phyloP scores from a whole-genome alignment of 2,888 invertebrate genomes.

The Agrotis puta region DNA sequence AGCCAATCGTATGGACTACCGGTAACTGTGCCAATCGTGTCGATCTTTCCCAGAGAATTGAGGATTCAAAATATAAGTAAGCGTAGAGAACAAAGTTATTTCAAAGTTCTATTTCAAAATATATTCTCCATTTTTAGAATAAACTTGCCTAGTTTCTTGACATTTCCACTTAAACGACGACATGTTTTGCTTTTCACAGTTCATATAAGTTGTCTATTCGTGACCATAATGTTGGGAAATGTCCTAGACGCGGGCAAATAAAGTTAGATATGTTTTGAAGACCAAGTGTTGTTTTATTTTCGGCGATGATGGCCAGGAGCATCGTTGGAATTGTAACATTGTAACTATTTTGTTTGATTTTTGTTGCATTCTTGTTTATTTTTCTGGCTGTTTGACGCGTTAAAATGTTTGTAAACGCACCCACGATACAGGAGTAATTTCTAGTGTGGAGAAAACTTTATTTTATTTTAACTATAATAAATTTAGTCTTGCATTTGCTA shows the following conservation, averaged over 20 bases:
- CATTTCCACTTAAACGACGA: neutral
- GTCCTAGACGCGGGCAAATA: conserved; percentile 47
- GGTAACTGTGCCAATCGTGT: too few relatives aligned
- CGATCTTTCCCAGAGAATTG: too few relatives aligned
- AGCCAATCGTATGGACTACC: too few relatives aligned
- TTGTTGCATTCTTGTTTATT: neutral
- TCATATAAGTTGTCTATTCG: conserved; percentile 39
- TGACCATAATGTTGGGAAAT: conserved; percentile 36
- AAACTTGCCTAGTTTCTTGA: conserved; percentile 1
- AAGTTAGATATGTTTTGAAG: conserved; percentile 5
- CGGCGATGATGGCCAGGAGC: neutral
- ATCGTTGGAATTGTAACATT: neutral
- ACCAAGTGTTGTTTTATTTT: conserved; percentile 28
- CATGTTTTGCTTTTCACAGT: conserved; percentile 9
- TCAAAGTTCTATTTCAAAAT: conserved; percentile 1
- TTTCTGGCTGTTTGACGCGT: too few relatives aligned
- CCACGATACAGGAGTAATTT: too few relatives aligned
- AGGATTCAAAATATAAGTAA: too few relatives aligned
- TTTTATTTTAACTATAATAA: too few relatives aligned
- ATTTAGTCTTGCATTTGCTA: too few relatives aligned
- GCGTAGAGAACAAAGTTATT: neutral
- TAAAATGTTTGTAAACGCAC: too few relatives aligned
- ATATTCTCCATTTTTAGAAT: neutral
- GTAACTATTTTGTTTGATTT: conserved; percentile 11
- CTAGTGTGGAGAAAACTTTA: too few relatives aligned